Evolutionary conservation across 2,888 invertebrate species (phyloP).

Genomic region (Pterostichus niger): DNA sequence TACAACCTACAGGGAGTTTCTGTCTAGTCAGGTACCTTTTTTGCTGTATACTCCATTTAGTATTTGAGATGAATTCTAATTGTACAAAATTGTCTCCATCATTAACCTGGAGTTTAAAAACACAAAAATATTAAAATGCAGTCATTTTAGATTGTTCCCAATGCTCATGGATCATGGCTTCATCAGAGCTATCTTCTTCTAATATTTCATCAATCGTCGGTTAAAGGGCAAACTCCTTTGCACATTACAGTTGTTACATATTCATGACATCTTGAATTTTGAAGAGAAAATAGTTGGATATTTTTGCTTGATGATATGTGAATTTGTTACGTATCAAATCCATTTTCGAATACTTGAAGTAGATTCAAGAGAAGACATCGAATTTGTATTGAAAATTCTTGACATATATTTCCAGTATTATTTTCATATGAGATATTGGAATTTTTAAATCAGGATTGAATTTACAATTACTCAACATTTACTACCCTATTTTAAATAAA

Average conservation of each 20-base stretch:
- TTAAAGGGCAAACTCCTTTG: not conserved
- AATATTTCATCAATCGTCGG: constrained; percentile 13
- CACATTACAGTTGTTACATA: not conserved
- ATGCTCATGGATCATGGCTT: constrained; percentile 3
- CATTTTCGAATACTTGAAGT: no score
- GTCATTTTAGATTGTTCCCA: not conserved
- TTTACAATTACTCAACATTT: no score
- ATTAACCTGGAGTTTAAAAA: constrained; percentile 42
- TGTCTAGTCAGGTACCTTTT: constrained; percentile 27
- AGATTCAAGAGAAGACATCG: no score
- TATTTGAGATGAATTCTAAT: constrained; percentile 22
- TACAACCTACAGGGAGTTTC: constrained; percentile 35
- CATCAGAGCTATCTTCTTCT: constrained; percentile 18
- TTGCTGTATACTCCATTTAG: constrained; percentile 20
- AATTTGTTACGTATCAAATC: no score
- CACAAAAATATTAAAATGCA: constrained; percentile 48
- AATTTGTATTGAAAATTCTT: no score
- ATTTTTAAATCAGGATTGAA: no score
- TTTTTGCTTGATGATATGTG: no score
- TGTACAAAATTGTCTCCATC: constrained; percentile 39
- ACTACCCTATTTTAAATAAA: not conserved
- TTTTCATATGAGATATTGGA: no score
- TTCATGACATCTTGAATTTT: no score
- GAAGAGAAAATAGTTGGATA: no score
- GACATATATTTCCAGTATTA: no score